A percentile compares a stretch with the other conserved stretches of the same genome.
phyloP scores from a whole-genome alignment of 2,888 invertebrate species.

The Sphaerophoria taeniata region DNA sequence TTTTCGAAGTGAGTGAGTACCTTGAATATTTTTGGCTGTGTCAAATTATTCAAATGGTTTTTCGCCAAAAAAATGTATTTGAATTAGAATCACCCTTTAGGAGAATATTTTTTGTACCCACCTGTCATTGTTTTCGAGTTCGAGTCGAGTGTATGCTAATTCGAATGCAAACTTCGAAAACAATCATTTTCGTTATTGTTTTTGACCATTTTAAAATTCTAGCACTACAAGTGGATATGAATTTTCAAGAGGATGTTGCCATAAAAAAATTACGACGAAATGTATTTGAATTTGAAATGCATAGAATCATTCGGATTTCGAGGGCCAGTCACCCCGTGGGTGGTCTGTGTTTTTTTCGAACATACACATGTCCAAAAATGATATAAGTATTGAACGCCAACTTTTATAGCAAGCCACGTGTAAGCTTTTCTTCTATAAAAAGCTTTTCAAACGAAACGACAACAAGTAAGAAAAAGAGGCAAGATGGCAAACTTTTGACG shows the following conservation, averaged over 20 bases:
- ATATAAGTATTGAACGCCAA: constrained; percentile 15
- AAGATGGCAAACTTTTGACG: constrained; percentile 5
- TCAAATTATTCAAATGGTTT: constrained; percentile 14
- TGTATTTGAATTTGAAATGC: constrained; percentile 39
- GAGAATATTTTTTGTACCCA: constrained; percentile 30
- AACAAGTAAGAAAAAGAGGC: background rate
- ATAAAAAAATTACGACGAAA: constrained; percentile 47
- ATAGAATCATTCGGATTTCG: constrained; percentile 23
- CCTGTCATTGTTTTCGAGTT: constrained; percentile 18
- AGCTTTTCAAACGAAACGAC: background rate
- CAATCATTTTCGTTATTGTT: constrained; percentile 49
- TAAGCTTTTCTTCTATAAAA: background rate
- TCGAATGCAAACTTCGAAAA: constrained; percentile 53
- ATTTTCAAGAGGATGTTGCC: constrained; percentile 9
- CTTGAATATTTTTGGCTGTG: constrained; percentile 46
- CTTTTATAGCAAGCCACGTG: constrained; percentile 54
- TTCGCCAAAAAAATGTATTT: constrained; percentile 3
- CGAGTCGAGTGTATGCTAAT: background rate
- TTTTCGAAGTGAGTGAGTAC: constrained; percentile 41
- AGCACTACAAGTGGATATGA: constrained; percentile 19
- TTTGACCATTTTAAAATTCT: constrained; percentile 51
- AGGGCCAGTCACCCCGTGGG: constrained; percentile 33
- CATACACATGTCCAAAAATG: background rate
- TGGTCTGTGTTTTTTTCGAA: constrained; percentile 39
- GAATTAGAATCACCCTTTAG: constrained; percentile 4